Base-by-base conservation (phyloP, 92 coral and sea anemone genomes). In the Galaxea fascicularis region DNA sequence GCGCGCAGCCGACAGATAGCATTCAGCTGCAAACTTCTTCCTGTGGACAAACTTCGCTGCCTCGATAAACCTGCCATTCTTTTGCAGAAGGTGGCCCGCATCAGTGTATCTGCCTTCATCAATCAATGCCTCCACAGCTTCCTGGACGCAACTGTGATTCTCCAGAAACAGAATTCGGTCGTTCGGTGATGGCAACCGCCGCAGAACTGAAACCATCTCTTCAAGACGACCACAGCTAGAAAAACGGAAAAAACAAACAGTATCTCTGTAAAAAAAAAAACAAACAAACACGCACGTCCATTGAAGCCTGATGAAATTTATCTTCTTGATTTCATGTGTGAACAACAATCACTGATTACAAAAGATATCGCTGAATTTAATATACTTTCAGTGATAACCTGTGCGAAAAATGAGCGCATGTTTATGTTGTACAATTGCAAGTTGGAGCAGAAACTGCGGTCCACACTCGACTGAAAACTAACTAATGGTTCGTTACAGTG, bases 111-210 rank as follows among this genome's bases (percentile, higher is more conserved):
- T 91, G 9, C 94, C 92, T 82, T 91, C 95, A 14, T 82, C 86
- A 2, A 93, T 62, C 73, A 95, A 51, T 5, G 96, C 91, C 75
- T 92, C 77, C 27, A 90, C 93, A 15, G 98, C 95, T 86, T 93
- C 92, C 56, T 91, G 94, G 35, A 89, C 71, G 66, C 97, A 95
- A 56, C 89, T 90, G 64, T 93, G 90, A 25, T 87, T 91, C 90
- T 82, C 87, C 46, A 95, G 83, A 60, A 95, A 95, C 14, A 91
- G 82, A 59, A 95, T 93, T 70, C 93, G 93, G 83, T 95, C 96
- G 75, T 78, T 88, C 13, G 88, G 87, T 13, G 94, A 78, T 11
- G 97, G 95, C 69, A 95, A 83, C 31, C 91, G 76, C 65, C 89
- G 86, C n/a, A 95, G 94, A 29, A 92, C 93, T 51, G 88, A 83